phyloP scores from a whole-genome alignment of 1,140 invertebrate species.

The Drosophila pandora region DNA sequence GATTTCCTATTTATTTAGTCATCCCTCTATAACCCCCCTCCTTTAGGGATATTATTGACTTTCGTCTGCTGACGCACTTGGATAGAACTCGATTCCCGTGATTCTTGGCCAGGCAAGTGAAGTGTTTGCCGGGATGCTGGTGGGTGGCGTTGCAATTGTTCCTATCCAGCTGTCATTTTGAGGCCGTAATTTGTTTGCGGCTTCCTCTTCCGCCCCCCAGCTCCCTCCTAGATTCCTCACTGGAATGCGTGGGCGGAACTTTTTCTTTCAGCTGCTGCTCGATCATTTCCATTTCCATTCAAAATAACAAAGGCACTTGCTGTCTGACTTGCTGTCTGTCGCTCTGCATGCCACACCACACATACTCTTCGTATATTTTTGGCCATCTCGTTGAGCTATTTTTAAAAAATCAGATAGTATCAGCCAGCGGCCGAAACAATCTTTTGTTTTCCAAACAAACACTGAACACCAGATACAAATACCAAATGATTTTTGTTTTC shows the following conservation, averaged over 20 bases:
- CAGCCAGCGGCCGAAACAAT: slow-evolving; percentile 36
- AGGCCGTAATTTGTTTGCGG: slow-evolving; percentile 71
- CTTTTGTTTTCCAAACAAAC: slow-evolving; percentile 73
- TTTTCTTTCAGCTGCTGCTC: slow-evolving; percentile 73
- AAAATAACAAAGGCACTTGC: slow-evolving; percentile 64
- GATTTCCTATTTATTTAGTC: neutral
- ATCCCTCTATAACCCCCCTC: neutral
- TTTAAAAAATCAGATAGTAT: slow-evolving; percentile 33
- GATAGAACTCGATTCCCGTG: slow-evolving; percentile 4
- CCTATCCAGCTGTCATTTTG: slow-evolving; percentile 64
- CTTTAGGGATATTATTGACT: slow-evolving; percentile 22
- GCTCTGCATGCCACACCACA: slow-evolving; percentile 45
- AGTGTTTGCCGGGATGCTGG: slow-evolving; percentile 40
- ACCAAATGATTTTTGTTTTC: slow-evolving; percentile 30
- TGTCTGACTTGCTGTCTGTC: slow-evolving; percentile 44
- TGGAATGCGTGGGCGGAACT: slow-evolving; percentile 56
- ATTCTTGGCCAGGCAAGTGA: slow-evolving; percentile 17
- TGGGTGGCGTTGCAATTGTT: slow-evolving; percentile 52
- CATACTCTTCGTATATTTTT: slow-evolving; percentile 64
- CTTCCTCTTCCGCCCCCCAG: slow-evolving; percentile 10
- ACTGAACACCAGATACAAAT: slow-evolving; percentile 33
- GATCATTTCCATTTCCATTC: slow-evolving; percentile 66
- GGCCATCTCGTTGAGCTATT: slow-evolving; percentile 62
- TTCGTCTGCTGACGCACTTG: neutral
- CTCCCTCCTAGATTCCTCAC: neutral